Evolutionary conservation across 2,797 vertebrate genomes (phyloP).

Genomic region (Sebastes hubbsi): DNA sequence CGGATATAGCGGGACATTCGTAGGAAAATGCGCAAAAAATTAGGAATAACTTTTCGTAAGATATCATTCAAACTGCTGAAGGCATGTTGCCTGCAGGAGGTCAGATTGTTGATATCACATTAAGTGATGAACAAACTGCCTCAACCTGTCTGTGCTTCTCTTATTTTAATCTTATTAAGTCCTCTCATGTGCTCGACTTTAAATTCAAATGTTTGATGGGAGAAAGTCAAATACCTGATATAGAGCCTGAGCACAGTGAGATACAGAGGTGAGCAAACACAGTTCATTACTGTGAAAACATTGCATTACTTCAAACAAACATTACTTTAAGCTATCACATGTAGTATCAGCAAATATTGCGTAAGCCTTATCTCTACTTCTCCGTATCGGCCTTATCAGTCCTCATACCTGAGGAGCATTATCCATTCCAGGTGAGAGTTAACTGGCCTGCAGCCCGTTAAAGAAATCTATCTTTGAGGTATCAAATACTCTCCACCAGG

Average conservation of each 20-base stretch:
- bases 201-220: not conserved
- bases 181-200: not conserved
- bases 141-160: not conserved
- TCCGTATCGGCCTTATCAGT: not conserved
- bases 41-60: too few relatives aligned
- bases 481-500: not conserved
- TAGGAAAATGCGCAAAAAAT: too few relatives aligned
- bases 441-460: not conserved
- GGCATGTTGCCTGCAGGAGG: too few relatives aligned
- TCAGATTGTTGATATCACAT: not conserved
- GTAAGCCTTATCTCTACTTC: not conserved
- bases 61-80: accelerated
- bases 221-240: not conserved
- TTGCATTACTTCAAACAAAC: not conserved
- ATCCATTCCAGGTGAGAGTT: not conserved
- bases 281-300: not conserved
- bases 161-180: not conserved
- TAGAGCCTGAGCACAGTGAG: not conserved
- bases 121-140: not conserved
- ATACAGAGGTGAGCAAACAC: not conserved
- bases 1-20: too few relatives aligned
- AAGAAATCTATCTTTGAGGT: not conserved
- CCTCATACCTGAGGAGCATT: not conserved
- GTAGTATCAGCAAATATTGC: constrained; percentile 17
- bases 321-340: not conserved